Percentiles rank a stretch among this genome's conserved stretches.
These are phyloP conservation scores for Agrochola lychnidis DNA, from an alignment of 2,888 invertebrate genomes.

Conservation along the genomic window DNA sequence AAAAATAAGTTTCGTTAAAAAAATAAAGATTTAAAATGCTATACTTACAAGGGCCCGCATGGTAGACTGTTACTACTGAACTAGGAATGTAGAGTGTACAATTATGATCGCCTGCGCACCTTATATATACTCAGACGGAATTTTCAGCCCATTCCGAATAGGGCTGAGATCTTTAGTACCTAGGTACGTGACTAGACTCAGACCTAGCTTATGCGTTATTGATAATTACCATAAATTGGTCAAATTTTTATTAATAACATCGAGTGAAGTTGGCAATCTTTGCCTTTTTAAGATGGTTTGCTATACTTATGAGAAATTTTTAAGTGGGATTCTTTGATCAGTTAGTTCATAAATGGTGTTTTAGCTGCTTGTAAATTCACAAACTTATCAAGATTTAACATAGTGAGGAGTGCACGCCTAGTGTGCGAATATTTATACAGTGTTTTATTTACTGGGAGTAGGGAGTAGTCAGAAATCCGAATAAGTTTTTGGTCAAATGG, in stretches of 20 bases:
- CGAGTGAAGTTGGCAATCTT: neutral
- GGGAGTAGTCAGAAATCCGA: neutral
- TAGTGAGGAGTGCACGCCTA: neutral
- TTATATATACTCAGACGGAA: slow-evolving; percentile 83
- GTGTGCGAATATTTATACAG: neutral
- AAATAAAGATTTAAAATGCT: slow-evolving; percentile 10
- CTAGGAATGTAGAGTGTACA: slow-evolving; percentile 79
- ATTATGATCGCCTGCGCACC: slow-evolving; percentile 73
- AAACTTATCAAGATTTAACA: neutral
- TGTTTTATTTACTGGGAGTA: neutral
- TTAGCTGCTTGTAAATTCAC: neutral
- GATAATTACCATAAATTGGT: slow-evolving; percentile 54
- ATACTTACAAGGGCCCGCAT: slow-evolving; percentile 85
- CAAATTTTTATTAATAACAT: slow-evolving; percentile 44
- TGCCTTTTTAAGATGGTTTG: slow-evolving; percentile 10
- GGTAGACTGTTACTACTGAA: slow-evolving; percentile 73
- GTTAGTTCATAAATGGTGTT: neutral
- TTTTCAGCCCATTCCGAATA: slow-evolving; percentile 67
- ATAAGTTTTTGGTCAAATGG: no score
- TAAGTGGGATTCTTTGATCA: neutral
- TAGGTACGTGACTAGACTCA: slow-evolving; percentile 19
- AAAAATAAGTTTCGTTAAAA: neutral
- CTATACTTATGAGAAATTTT: neutral
- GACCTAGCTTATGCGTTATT: slow-evolving; percentile 47
- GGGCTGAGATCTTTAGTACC: slow-evolving; percentile 51